Base-by-base conservation (phyloP, 2,113 vertebrate species). In the Megaceryle torquata region DNA sequence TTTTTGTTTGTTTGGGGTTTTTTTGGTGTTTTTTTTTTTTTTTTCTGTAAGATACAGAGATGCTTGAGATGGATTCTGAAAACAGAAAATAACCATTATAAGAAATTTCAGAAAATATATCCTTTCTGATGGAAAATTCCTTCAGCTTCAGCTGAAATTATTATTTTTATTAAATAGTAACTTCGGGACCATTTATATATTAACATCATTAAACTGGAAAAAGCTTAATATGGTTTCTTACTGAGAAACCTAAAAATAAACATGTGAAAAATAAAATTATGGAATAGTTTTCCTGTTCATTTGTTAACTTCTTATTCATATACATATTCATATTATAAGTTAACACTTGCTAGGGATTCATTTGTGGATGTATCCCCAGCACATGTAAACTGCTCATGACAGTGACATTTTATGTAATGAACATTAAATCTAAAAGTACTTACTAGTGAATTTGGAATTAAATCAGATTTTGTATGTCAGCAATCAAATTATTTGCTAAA, bases 401-500 rank as follows among this genome's bases (percentile, higher is more conserved):
- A 93, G 44, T 72, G 94, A 91, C 85, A 25, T 25, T 50, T 21
- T 76, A 64, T 11, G 29, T 86, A 81, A 81, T 31, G 9, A 54
- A 64, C 20, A 60, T 93, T 84, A 92, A 91, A 13, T 89, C 50
- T 43, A 60, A 57, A 83, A 59, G 9, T 24, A 60, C 60, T 95
- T 93, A 94, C 90, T 94, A 86, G 95, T 74, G 37, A 91, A 76
- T 68, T 85, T 87, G 68, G 75, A 95, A 96, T 94, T 95, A 83
- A 96, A 91, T 83, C 65, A 48, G 54, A 50, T 86, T 96, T 83
- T 60, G 41, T 81, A 91, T 86, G 74, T 65, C 46, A 79, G 61
- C 68, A 80, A 85, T 92, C 14, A 35, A 96, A 78, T 85, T 6
- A 82, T 97, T 87, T 93, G 20, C 74, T 97, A 82, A 70, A 80